These are phyloP conservation scores for Digitonthophagus gazella DNA, from an alignment of 2,888 invertebrate species.

Conservation along the genomic window DNA sequence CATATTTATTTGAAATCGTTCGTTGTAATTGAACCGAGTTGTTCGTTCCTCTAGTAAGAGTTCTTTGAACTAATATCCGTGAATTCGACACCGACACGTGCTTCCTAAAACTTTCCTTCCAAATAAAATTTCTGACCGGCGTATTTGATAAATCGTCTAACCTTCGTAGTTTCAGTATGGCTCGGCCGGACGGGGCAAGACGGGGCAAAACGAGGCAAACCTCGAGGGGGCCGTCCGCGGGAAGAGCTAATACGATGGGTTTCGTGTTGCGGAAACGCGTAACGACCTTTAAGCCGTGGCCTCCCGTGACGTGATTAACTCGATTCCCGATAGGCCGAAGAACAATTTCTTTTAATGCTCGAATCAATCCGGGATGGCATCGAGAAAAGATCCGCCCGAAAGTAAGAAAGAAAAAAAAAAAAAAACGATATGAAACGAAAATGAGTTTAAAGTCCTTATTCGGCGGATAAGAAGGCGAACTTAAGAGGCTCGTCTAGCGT, in stretches of 20 bases:
- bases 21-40: too few relatives aligned
- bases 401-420: neutral
- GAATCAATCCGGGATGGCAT: neutral
- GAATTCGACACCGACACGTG: neutral
- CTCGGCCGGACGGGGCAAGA: neutral
- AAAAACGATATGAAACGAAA: neutral
- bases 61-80: neutral
- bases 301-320: neutral
- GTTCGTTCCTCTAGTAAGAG: too few relatives aligned
- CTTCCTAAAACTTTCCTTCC: neutral
- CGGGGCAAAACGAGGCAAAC: neutral
- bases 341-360: neutral
- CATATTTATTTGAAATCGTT: too few relatives aligned
- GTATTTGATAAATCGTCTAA: neutral
- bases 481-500: constrained; percentile 1
- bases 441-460: constrained; percentile 9
- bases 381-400: neutral
- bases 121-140: neutral
- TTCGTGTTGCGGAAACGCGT: neutral
- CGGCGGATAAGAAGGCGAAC: constrained; percentile 10
- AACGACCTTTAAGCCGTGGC: neutral
- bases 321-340: neutral
- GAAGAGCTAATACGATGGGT: neutral
- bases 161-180: neutral
- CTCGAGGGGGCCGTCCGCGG: neutral